Conservation (phyloP, 2,113 vertebrate species). For the Ondatra zibethicus region DNA sequence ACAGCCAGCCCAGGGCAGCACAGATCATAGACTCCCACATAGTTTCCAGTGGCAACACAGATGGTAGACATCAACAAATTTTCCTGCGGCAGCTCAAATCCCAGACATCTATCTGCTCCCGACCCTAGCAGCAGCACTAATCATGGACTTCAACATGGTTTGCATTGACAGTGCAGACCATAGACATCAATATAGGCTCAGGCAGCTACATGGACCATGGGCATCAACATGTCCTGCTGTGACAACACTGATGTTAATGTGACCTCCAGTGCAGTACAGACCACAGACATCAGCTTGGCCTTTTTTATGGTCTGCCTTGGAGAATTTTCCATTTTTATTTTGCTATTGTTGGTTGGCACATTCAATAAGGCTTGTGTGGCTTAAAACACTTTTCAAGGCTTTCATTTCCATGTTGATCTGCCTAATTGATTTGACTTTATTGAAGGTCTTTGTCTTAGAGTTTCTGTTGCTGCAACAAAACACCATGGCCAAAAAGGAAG, state of each 20-base stretch:
- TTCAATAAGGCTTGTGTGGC: background rate
- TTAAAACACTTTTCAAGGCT: background rate
- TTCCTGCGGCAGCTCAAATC: background rate
- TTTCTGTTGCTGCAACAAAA: background rate
- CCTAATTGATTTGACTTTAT: background rate
- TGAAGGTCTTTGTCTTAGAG: background rate
- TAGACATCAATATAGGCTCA: no score
- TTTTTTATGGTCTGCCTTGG: background rate
- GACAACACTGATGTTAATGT: no score
- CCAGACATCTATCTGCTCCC: background rate
- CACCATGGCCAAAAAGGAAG: background rate
- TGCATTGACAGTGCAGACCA: no score
- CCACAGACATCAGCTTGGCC: background rate
- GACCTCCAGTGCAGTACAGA: no score
- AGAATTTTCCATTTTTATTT: background rate
- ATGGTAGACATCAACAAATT: background rate
- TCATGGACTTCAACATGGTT: background rate
- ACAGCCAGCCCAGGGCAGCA: background rate
- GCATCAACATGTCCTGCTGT: no score
- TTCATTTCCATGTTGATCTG: background rate
- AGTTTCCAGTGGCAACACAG: background rate
- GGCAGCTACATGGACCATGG: no score
- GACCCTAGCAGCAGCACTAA: background rate
- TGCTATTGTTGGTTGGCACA: background rate
- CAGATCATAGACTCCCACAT: background rate